Conservation (phyloP, 1,140 invertebrate genomes). For the Babylonia areolata region DNA sequence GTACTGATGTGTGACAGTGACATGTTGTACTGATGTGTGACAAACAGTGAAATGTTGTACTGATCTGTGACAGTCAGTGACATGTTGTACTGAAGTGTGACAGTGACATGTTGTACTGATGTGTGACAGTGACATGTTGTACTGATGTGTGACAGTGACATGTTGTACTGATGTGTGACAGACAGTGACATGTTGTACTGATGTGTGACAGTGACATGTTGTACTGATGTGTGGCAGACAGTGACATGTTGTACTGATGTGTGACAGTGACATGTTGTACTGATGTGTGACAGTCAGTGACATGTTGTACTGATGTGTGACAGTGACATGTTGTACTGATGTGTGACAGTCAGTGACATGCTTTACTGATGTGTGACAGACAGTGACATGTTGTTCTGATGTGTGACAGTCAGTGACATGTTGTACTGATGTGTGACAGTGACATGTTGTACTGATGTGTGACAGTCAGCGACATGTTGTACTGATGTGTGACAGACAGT, state of each 20-base stretch:
- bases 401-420: background rate
- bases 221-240: background rate
- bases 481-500: background rate
- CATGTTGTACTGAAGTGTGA: background rate
- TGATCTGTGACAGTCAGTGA: background rate
- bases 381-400: background rate
- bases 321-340: background rate
- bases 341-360: background rate
- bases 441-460: background rate
- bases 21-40: background rate
- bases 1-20: background rate
- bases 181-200: background rate
- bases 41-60: background rate
- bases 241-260: background rate
- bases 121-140: background rate
- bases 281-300: background rate
- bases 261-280: background rate
- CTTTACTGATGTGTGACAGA: background rate
- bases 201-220: background rate
- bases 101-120: background rate
- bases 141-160: background rate
- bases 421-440: background rate
- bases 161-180: background rate
- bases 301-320: background rate
- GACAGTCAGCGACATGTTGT: background rate